phyloP scores from a whole-genome alignment of 2,797 vertebrate species.

The Acomys russatus region DNA sequence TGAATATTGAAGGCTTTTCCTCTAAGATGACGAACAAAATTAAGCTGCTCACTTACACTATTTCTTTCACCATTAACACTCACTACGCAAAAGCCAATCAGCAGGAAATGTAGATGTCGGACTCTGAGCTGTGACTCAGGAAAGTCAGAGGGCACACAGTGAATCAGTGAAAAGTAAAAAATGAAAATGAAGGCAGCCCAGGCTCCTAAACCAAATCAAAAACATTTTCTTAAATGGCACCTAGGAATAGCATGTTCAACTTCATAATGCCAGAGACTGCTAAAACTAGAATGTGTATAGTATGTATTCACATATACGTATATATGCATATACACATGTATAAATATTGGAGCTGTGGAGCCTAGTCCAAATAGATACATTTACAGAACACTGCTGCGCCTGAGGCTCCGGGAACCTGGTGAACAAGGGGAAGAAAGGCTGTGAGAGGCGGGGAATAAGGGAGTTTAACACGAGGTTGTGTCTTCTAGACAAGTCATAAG shows the following conservation, averaged over 20 bases:
- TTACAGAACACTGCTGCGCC: background rate
- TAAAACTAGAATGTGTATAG: background rate
- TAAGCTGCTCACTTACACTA: background rate
- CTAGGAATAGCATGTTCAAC: background rate
- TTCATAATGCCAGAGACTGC: background rate
- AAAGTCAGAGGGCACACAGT: background rate
- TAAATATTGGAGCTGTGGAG: background rate
- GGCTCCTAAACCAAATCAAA: background rate
- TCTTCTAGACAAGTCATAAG: background rate
- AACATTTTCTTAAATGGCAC: background rate
- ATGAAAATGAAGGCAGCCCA: background rate
- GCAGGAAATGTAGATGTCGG: background rate
- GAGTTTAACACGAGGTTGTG: background rate
- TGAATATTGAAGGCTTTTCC: background rate
- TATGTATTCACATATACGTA: background rate
- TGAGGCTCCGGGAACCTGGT: background rate
- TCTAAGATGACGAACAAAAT: background rate
- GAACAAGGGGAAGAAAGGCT: background rate
- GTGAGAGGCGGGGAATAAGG: background rate
- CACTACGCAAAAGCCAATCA: background rate
- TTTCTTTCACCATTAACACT: background rate
- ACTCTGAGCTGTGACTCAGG: background rate
- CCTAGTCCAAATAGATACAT: background rate
- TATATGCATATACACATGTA: background rate
- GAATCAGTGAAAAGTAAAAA: background rate